Evolutionary conservation across 2,797 vertebrate genomes (phyloP).

Genomic region (Oreochromis grahami): DNA sequence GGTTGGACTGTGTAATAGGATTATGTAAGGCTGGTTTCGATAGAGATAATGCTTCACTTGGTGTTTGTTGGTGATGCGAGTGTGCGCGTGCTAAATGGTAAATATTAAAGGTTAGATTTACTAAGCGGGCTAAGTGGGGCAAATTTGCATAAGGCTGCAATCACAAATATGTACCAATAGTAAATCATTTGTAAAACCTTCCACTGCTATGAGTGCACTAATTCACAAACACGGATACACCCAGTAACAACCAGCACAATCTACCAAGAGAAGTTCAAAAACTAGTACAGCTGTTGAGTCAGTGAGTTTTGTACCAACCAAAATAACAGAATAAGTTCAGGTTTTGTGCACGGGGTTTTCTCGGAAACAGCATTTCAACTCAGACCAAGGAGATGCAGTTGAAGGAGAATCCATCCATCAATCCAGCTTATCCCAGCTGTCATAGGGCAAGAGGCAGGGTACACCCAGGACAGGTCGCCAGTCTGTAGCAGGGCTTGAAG

Average conservation of each 20-base stretch:
- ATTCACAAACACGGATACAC: too few species aligned
- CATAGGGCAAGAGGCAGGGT: background rate
- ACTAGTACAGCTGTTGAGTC: too few species aligned
- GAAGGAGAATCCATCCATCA: background rate
- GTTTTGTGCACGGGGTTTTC: background rate
- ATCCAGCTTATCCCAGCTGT: background rate
- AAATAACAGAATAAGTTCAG: too few species aligned
- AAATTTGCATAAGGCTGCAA: background rate
- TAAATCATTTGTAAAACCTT: background rate
- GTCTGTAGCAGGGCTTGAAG: background rate
- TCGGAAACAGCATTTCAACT: background rate
- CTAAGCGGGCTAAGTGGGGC: background rate
- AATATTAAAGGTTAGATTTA: background rate
- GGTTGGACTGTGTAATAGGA: background rate
- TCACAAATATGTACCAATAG: background rate
- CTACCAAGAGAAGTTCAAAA: too few species aligned
- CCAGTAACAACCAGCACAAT: too few species aligned
- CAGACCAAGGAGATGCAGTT: background rate
- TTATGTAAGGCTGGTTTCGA: background rate
- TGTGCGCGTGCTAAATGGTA: background rate
- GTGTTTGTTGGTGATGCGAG: background rate
- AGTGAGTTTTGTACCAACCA: too few species aligned
- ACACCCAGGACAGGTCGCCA: background rate
- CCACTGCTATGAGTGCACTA: background rate
- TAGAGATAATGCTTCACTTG: background rate